A percentile compares a stretch with the other conserved stretches of the same genome.
Evolutionary conservation across 2,797 vertebrate species (phyloP).

Genomic region (Jordanella pulchra): DNA sequence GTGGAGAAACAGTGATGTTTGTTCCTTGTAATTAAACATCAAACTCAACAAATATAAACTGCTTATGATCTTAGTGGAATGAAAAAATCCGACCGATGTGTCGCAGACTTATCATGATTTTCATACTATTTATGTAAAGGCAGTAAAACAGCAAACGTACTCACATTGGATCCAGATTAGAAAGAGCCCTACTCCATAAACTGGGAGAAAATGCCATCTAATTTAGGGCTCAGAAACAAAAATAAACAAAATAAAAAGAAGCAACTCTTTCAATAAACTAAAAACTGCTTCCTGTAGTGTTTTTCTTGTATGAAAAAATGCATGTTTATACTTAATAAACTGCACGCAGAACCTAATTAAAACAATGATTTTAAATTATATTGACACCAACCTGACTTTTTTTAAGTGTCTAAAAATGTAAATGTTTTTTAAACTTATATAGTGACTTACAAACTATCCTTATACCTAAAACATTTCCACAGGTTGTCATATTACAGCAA

Average conservation of each 20-base stretch:
- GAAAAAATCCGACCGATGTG: conserved; percentile 43
- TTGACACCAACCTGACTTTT: background rate
- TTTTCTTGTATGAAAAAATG: background rate
- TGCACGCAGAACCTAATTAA: background rate
- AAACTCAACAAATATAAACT: conserved; percentile 15
- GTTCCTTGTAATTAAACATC: conserved; percentile 48
- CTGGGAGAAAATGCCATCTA: conserved; percentile 24
- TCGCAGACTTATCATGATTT: conserved; percentile 17
- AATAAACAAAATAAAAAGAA: conserved; percentile 18
- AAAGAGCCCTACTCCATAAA: conserved; percentile 20
- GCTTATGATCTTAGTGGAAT: conserved; percentile 45
- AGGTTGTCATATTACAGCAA: background rate
- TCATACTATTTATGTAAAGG: conserved; percentile 26
- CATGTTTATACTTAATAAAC: background rate
- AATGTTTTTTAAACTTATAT: background rate
- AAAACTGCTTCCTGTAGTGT: background rate
- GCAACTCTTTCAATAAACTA: conserved; percentile 1
- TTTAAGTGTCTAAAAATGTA: background rate
- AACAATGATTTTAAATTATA: background rate
- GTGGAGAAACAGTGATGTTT: conserved; percentile 18
- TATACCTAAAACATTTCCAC: background rate
- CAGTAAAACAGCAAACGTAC: conserved; percentile 22
- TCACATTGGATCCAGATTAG: conserved; percentile 43
- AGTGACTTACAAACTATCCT: background rate
- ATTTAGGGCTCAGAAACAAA: conserved; percentile 30